Evolutionary conservation across 2,113 vertebrate genomes (phyloP).

Genomic region (Eptatretus burgeri): DNA sequence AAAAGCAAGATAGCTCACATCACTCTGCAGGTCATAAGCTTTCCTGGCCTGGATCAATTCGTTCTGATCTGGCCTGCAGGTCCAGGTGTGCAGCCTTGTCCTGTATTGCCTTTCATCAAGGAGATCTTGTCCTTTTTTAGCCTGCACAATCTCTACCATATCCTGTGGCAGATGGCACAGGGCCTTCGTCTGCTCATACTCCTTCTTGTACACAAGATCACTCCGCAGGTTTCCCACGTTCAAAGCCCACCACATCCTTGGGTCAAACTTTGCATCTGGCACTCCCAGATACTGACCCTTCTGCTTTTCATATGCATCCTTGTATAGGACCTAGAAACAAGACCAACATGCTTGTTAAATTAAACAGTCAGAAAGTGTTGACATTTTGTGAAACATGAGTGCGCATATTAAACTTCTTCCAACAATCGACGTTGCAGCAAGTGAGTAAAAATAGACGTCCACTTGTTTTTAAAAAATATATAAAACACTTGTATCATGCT

Average conservation of each 20-base stretch:
- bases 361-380: too few relatives aligned
- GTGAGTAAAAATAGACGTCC: too few relatives aligned
- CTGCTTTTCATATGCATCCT: conserved; percentile 45
- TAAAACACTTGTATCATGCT: too few relatives aligned
- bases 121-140: conserved; percentile 46
- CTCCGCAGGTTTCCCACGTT: conserved; percentile 49
- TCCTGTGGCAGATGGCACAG: conserved; percentile 36
- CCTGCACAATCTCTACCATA: conserved; percentile 35
- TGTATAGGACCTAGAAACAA: conserved; percentile 43
- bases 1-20: conserved; percentile 19
- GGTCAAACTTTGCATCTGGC: conserved; percentile 33
- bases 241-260: conserved; percentile 35
- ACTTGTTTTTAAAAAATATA: too few relatives aligned
- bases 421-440: too few relatives aligned
- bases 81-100: conserved; percentile 39
- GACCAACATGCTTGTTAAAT: too few relatives aligned
- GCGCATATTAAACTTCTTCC: too few relatives aligned
- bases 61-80: conserved; percentile 46
- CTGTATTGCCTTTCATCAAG: conserved; percentile 48
- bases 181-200: conserved; percentile 55
- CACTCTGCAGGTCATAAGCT: conserved; percentile 38
- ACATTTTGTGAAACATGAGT: too few relatives aligned
- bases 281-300: conserved; percentile 52
- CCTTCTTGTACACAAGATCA: conserved; percentile 47
- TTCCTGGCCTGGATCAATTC: conserved; percentile 45